Evolutionary conservation across 2,888 invertebrate species (phyloP).

Genomic region (Coenonympha glycerion): DNA sequence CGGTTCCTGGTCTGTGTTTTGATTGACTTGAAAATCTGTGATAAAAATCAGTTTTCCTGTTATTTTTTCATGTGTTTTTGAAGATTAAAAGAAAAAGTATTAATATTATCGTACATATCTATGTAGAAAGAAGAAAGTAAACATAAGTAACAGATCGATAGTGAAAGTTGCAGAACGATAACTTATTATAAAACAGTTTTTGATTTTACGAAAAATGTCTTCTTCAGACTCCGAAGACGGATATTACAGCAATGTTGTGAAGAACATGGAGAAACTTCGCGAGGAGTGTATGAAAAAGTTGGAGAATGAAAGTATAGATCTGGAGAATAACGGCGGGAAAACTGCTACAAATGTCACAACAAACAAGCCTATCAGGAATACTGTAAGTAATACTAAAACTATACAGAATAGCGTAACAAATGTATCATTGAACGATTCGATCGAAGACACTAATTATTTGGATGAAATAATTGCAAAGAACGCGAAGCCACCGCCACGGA

Average conservation of each 20-base stretch:
- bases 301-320: too few relatives aligned
- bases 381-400: not conserved
- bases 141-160: too few relatives aligned
- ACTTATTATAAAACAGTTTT: not conserved
- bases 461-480: slow-evolving; percentile 9
- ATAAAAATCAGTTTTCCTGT: too few relatives aligned
- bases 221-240: not conserved
- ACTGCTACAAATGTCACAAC: not conserved
- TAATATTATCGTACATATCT: too few relatives aligned
- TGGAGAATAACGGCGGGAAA: not conserved
- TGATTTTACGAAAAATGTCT: not conserved
- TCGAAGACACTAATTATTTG: not conserved
- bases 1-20: too few relatives aligned
- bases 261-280: not conserved
- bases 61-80: too few relatives aligned
- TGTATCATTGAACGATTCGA: not conserved
- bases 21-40: too few relatives aligned
- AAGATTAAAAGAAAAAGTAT: too few relatives aligned
- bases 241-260: not conserved
- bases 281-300: not conserved
- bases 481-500: not conserved
- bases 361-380: not conserved
- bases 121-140: too few relatives aligned
- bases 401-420: not conserved
- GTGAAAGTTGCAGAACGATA: not conserved